Conservation (phyloP, 1,140 invertebrate genomes). For the Zaprionus davidi region DNA sequence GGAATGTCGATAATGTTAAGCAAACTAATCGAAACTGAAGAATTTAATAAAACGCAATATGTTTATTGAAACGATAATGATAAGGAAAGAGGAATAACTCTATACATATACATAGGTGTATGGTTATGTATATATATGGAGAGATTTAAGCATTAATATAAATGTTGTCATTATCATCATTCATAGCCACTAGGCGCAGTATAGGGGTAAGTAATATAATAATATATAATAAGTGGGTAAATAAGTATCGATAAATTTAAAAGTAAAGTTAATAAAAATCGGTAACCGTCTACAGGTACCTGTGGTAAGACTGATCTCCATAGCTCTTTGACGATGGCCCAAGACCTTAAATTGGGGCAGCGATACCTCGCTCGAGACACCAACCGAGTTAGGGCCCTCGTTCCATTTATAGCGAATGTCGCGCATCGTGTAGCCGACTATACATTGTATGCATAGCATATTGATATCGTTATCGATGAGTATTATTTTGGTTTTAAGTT, state of each 20-base stretch:
- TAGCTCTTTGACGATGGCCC: slow-evolving; percentile 94
- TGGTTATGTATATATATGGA: slow-evolving; percentile 28
- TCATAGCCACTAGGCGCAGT: slow-evolving; percentile 38
- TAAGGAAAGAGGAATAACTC: slow-evolving; percentile 1
- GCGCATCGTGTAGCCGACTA: slow-evolving; percentile 98
- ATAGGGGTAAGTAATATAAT: slow-evolving; percentile 29
- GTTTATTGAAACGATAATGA: slow-evolving; percentile 27
- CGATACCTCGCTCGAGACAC: slow-evolving; percentile 95
- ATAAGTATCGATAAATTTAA: slow-evolving; percentile 55
- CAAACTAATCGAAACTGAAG: slow-evolving; percentile 54
- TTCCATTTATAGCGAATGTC: slow-evolving; percentile 98
- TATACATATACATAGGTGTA: slow-evolving; percentile 19
- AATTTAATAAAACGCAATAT: slow-evolving; percentile 52
- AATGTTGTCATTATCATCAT: slow-evolving; percentile 25
- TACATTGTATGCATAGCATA: slow-evolving; percentile 48
- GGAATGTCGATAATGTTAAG: slow-evolving; percentile 40
- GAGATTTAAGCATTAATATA: slow-evolving; percentile 22
- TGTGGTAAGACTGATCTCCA: slow-evolving; percentile 96
- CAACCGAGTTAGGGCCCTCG: slow-evolving; percentile 95
- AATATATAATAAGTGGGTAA: slow-evolving; percentile 55
- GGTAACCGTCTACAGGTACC: slow-evolving; percentile 89
- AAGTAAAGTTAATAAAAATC: slow-evolving; percentile 81
- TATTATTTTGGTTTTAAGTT: slow-evolving; percentile 37
- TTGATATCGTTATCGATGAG: slow-evolving; percentile 36
- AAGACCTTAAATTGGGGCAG: slow-evolving; percentile 97